Base-by-base conservation (phyloP, 2,888 invertebrate species). In the Stratiomys singularior region DNA sequence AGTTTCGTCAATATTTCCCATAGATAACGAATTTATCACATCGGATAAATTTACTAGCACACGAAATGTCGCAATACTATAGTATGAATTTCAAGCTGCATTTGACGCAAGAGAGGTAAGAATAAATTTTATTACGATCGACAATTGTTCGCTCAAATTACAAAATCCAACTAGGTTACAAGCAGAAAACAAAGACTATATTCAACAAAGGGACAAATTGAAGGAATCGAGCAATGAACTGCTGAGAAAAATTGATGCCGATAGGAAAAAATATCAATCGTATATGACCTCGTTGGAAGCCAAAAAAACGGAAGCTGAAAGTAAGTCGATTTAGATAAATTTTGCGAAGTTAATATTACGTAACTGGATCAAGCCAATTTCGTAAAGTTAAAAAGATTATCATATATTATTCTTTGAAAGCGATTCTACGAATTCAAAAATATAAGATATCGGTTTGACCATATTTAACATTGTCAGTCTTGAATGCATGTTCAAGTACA, bases 51-150 rank as follows among this genome's bases (percentile, higher is more conserved):
- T 81, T 86, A n/a, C 85, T 85, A 79, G 85, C 83, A 76, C 85
- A 84, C 1, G 85, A 86, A 66, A 76, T 87, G 44, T 83, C 86
- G 63, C 84, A 83, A 72, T 86, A 85, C 56, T 84, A 86, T 76
- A 82, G 82, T 27, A 85, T 84, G 80, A 87, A 86, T 81, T 86
- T 86, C 77, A 85, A 86, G 79, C 78, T 87, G 78, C 84, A 86
- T 77, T 84, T 87, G 46, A 85, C 83, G 78, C 85, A 84, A 69
- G 87, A 86, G 77, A 82, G 85, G 85, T 85, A 21, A 78, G 3
- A 63, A 52, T 52, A 4, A 72, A 18, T 21, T 9, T 47, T 44
- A 47, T 44, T 37, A 15, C 7, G 1, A 28, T 44, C 13, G 15
- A 47, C 18, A n/a, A n/a, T n/a, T n/a, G n/a, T n/a, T n/a, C n/a